Percentiles rank a stretch among this genome's conserved stretches.
Evolutionary conservation across 2,888 invertebrate species (phyloP).

Genomic region (Oscheius sp.): DNA sequence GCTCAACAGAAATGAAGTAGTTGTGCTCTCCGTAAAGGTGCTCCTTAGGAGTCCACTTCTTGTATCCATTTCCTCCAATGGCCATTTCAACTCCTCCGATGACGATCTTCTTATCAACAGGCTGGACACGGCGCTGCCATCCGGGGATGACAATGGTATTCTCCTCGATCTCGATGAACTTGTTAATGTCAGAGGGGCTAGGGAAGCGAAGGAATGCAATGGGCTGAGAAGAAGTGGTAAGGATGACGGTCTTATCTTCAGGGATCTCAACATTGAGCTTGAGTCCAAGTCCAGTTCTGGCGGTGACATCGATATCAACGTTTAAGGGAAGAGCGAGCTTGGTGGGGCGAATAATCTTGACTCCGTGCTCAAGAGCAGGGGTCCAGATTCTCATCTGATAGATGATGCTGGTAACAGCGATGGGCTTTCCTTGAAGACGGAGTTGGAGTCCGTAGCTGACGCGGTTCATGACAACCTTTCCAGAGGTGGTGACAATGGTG

Average conservation of each 20-base stretch:
- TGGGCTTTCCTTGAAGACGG: slow-evolving; percentile 32
- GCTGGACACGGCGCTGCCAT: slow-evolving; percentile 32
- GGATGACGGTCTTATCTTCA: slow-evolving; percentile 35
- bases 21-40: slow-evolving; percentile 52
- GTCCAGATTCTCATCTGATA: slow-evolving; percentile 47
- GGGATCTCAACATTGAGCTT: slow-evolving; percentile 31
- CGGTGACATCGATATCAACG: slow-evolving; percentile 29
- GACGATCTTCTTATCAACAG: slow-evolving; percentile 35
- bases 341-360: slow-evolving; percentile 50
- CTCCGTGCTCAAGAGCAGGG: slow-evolving; percentile 55
- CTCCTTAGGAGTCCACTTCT: slow-evolving; percentile 37
- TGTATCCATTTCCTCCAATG: slow-evolving; percentile 43
- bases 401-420: slow-evolving; percentile 37
- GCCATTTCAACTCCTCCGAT: slow-evolving; percentile 43
- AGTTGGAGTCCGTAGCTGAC: slow-evolving; percentile 34
- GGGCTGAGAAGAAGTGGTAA: slow-evolving; percentile 50
- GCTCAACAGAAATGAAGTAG: slow-evolving; percentile 42
- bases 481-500: slow-evolving; percentile 35
- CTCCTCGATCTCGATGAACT: slow-evolving; percentile 53
- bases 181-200: slow-evolving; percentile 33
- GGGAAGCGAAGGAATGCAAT: slow-evolving; percentile 53
- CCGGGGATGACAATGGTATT: slow-evolving; percentile 52
- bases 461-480: slow-evolving; percentile 34
- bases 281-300: slow-evolving; percentile 33
- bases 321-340: slow-evolving; percentile 56